These are phyloP conservation scores for Megaceryle torquata DNA, from an alignment of 2,113 vertebrate species.

Conservation along the genomic window DNA sequence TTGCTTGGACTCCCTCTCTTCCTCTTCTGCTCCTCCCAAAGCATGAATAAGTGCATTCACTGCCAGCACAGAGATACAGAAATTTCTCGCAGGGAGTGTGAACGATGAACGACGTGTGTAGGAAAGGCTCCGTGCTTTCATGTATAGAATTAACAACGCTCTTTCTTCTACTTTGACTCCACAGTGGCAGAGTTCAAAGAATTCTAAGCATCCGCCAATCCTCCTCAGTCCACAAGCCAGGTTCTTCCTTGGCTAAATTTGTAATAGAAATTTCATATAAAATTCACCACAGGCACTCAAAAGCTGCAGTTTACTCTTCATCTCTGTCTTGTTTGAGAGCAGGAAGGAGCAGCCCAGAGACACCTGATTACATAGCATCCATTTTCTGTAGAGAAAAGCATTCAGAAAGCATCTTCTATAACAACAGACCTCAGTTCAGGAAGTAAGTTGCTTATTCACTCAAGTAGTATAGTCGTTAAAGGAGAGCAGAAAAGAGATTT, in stretches of 20 bases:
- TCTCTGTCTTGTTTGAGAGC: background rate
- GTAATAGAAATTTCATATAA: background rate
- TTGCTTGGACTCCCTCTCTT: background rate
- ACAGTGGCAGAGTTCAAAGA: background rate
- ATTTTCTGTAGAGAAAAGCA: background rate
- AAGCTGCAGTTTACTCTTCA: background rate
- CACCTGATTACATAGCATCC: rapidly evolving
- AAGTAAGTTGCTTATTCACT: background rate
- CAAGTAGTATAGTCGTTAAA: background rate
- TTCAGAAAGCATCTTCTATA: background rate
- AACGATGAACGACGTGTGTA: background rate
- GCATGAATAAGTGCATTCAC: background rate
- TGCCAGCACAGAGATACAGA: background rate
- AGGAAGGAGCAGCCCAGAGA: background rate
- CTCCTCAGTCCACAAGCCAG: background rate
- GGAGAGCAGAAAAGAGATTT: background rate
- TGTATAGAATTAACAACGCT: background rate
- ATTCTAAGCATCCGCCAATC: background rate
- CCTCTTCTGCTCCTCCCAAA: background rate
- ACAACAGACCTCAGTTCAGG: background rate
- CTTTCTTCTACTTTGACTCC: background rate
- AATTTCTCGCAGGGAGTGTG: background rate
- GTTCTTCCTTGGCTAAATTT: background rate
- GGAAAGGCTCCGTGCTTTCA: background rate
- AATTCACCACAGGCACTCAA: background rate